Evolutionary conservation across 2,888 invertebrate genomes (phyloP).

Genomic region (Mesorhabditis spiculigera): DNA sequence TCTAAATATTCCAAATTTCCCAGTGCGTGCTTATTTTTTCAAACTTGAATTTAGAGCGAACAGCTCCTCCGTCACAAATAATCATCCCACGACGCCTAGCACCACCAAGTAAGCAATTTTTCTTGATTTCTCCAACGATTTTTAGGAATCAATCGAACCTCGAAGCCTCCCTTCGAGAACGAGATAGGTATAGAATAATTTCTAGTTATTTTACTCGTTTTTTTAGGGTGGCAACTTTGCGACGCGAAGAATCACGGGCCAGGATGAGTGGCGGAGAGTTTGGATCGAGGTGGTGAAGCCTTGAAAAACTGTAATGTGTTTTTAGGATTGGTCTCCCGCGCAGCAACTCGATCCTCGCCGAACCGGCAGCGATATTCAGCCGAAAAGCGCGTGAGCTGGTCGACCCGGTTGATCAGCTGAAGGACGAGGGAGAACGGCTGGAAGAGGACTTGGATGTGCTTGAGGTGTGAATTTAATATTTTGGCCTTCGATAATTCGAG

Average conservation of each 20-base stretch:
- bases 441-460: not conserved
- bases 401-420: not conserved
- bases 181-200: too few species aligned
- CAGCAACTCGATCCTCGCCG: not conserved
- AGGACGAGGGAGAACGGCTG: not conserved
- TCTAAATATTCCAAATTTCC: too few species aligned
- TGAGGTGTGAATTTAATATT: not conserved
- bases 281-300: not conserved
- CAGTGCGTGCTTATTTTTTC: too few species aligned
- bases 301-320: not conserved
- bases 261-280: not conserved
- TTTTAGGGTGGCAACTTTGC: not conserved
- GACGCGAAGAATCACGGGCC: not conserved
- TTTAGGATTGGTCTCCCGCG: not conserved
- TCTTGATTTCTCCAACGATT: too few species aligned
- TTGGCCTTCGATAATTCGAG: not conserved
- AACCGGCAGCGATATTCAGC: not conserved
- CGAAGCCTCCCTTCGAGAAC: too few species aligned
- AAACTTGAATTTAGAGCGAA: too few species aligned
- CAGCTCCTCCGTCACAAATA: too few species aligned
- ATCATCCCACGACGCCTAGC: too few species aligned
- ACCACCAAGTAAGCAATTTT: too few species aligned
- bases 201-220: not conserved
- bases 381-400: not conserved
- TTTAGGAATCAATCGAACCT: too few species aligned